These are phyloP conservation scores for Notoglanidium macrostoma DNA, from an alignment of 2,797 vertebrate species.

Conservation along the genomic window DNA sequence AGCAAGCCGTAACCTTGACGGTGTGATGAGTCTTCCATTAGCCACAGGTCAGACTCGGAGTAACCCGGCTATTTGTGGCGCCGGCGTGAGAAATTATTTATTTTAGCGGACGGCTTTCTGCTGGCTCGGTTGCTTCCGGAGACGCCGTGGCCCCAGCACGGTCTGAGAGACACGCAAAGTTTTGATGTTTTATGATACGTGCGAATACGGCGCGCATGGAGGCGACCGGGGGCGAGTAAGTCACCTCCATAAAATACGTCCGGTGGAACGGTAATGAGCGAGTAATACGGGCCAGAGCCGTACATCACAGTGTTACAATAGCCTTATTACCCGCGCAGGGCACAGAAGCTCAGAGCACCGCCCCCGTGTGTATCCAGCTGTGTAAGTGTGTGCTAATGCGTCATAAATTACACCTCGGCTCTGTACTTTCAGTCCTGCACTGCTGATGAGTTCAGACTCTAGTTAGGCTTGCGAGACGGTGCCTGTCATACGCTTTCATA, in stretches of 20 bases:
- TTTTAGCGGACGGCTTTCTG: constrained; percentile 48
- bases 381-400: constrained; percentile 45
- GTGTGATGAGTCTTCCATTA: constrained; percentile 51
- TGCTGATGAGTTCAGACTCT: constrained; percentile 38
- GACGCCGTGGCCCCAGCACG: constrained; percentile 24
- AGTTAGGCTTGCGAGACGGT: constrained; percentile 29
- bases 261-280: constrained; percentile 40
- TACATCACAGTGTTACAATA: constrained; percentile 41
- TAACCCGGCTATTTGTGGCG: constrained; percentile 41
- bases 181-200: constrained; percentile 55
- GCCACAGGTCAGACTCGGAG: constrained; percentile 47
- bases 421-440: constrained; percentile 4
- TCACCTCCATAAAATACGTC: constrained; percentile 64
- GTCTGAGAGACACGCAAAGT: constrained; percentile 20
- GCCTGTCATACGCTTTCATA: constrained; percentile 33
- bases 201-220: constrained; percentile 25
- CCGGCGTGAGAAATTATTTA: constrained; percentile 52
- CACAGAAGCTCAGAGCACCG: constrained; percentile 33
- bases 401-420: constrained; percentile 43
- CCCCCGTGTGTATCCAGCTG: constrained; percentile 46
- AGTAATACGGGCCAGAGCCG: constrained; percentile 33
- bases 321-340: constrained; percentile 43
- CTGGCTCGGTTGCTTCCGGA: constrained; percentile 40
- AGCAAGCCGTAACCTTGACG: constrained; percentile 41
- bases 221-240: constrained; percentile 42